Percentiles rank a stretch among this genome's conserved stretches.
phyloP scores from a whole-genome alignment of 2,113 vertebrate genomes.

The Vireo altiloquus region DNA sequence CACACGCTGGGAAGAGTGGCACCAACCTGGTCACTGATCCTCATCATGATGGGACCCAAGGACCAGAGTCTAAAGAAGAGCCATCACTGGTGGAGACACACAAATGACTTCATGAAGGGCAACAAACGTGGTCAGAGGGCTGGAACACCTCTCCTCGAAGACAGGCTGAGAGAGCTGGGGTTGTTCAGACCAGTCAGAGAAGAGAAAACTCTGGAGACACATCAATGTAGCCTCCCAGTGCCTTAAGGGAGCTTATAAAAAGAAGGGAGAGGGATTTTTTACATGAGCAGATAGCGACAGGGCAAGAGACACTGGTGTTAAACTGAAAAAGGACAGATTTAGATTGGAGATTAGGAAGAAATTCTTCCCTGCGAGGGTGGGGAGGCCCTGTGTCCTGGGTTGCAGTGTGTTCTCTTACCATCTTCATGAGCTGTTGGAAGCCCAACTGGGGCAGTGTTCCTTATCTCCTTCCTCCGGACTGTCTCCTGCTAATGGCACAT shows the following conservation, averaged over 20 bases:
- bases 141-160: not conserved
- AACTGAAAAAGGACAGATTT: not conserved
- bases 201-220: not conserved
- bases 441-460: too few relatives aligned
- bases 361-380: not conserved
- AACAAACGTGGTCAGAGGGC: not conserved
- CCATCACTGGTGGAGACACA: not conserved
- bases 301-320: not conserved
- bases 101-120: not conserved
- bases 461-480: too few relatives aligned
- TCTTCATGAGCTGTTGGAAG: too few relatives aligned
- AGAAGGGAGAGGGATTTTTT: not conserved
- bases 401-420: too few relatives aligned
- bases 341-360: not conserved
- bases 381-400: not conserved
- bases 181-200: not conserved
- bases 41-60: not conserved
- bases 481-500: too few relatives aligned
- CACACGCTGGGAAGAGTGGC: not conserved
- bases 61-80: not conserved
- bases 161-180: not conserved
- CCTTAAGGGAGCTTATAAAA: not conserved
- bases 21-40: not conserved
- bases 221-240: not conserved
- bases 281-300: not conserved